These are phyloP conservation scores for Sorex fumeus DNA, from an alignment of 2,113 vertebrate genomes.

Conservation along the genomic window DNA sequence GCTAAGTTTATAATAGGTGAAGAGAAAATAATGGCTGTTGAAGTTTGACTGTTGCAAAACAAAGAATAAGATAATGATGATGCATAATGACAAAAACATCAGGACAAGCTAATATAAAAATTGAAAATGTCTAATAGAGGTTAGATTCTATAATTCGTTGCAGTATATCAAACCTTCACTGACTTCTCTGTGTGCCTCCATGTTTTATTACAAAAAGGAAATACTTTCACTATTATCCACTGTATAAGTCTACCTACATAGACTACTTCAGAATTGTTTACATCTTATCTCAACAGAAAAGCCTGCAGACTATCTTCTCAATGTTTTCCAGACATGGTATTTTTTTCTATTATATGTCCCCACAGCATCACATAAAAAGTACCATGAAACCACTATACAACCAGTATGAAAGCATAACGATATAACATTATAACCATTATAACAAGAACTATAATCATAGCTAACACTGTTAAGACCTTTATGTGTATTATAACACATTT, in stretches of 20 bases:
- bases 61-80: not conserved
- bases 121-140: not conserved
- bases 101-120: not conserved
- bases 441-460: not conserved
- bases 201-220: not conserved
- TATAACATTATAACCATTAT: not conserved
- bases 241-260: not conserved
- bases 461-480: not conserved
- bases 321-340: not conserved
- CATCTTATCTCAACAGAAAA: not conserved
- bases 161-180: not conserved
- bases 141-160: no score
- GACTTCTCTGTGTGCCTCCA: not conserved
- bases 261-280: not conserved
- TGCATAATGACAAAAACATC: not conserved
- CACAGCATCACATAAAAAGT: not conserved
- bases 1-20: not conserved
- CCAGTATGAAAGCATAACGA: no score
- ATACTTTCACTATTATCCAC: not conserved
- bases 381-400: no score
- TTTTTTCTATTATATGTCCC: not conserved
- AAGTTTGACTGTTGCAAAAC: not conserved
- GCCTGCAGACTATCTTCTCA: not conserved
- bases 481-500: constrained; percentile 33
- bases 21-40: not conserved